These are phyloP conservation scores for Spodoptera litura DNA, from an alignment of 1,140 invertebrate species.

Conservation along the genomic window DNA sequence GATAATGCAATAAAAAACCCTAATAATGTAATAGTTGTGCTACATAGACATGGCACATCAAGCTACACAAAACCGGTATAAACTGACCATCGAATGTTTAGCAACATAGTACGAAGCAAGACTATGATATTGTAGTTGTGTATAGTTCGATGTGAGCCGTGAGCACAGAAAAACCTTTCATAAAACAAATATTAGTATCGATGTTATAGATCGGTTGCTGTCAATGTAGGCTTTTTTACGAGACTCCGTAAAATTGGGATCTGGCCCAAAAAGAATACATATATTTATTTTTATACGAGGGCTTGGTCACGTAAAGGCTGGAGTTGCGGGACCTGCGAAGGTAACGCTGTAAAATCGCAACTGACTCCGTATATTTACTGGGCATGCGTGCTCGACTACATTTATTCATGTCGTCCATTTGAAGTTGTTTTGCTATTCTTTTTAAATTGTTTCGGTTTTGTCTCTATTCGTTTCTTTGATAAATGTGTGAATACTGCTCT, in stretches of 20 bases:
- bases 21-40: not conserved
- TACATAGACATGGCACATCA: no score
- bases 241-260: slow-evolving; percentile 39
- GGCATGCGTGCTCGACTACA: slow-evolving; percentile 24
- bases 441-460: not conserved
- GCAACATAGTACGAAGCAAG: no score
- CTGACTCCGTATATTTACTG: slow-evolving; percentile 44
- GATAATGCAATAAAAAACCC: not conserved
- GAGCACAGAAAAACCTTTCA: slow-evolving; percentile 26
- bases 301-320: slow-evolving; percentile 45
- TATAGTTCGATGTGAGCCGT: no score
- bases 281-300: slow-evolving; percentile 49
- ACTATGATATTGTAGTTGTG: no score
- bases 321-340: slow-evolving; percentile 37
- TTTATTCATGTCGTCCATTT: slow-evolving; percentile 28
- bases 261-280: slow-evolving; percentile 46
- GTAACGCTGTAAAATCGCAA: slow-evolving; percentile 48
- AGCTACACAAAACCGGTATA: no score
- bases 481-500: not conserved
- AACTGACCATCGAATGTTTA: no score
- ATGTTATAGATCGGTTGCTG: slow-evolving; percentile 49
- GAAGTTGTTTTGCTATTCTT: not conserved
- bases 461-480: not conserved
- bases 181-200: slow-evolving; percentile 53
- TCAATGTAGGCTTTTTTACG: slow-evolving; percentile 50